These are phyloP conservation scores for Henricia sp. DNA, from an alignment of 53 echinoderm and acorn worm species.

Conservation along the genomic window DNA sequence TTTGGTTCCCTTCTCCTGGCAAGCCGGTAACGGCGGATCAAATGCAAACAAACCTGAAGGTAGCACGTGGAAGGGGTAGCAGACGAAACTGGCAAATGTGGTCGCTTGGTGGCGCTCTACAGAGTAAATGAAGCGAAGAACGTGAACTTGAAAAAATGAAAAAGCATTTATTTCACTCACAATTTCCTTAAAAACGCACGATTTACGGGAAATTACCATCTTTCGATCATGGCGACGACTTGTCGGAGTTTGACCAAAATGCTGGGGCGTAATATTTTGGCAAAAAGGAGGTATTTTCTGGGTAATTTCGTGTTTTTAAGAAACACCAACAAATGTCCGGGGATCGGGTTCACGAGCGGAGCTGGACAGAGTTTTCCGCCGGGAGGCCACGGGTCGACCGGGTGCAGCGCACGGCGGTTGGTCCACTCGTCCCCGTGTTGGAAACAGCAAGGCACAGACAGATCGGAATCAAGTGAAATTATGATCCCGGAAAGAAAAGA, in stretches of 20 bases:
- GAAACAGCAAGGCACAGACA: background rate
- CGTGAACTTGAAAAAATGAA: too few species aligned
- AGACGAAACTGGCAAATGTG: background rate
- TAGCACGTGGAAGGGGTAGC: background rate
- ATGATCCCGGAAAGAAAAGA: background rate
- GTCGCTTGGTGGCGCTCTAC: slow-evolving; percentile 42
- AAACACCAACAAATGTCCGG: background rate
- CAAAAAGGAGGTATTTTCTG: background rate
- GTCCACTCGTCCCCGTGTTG: slow-evolving; percentile 2
- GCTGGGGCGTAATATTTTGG: background rate
- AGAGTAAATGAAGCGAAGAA: background rate
- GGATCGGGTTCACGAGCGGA: background rate
- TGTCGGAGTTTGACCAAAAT: background rate
- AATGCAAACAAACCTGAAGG: background rate
- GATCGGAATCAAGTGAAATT: background rate
- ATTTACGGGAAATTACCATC: background rate
- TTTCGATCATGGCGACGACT: slow-evolving; percentile 20
- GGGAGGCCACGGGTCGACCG: background rate
- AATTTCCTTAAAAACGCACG: too few species aligned
- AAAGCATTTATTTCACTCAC: too few species aligned
- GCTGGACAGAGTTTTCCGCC: background rate
- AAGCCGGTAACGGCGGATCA: background rate
- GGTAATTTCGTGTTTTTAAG: background rate
- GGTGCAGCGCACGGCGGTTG: background rate
- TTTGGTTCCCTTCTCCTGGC: background rate